phyloP scores from a whole-genome alignment of 2,888 invertebrate species.

The Chymomyza amoena region DNA sequence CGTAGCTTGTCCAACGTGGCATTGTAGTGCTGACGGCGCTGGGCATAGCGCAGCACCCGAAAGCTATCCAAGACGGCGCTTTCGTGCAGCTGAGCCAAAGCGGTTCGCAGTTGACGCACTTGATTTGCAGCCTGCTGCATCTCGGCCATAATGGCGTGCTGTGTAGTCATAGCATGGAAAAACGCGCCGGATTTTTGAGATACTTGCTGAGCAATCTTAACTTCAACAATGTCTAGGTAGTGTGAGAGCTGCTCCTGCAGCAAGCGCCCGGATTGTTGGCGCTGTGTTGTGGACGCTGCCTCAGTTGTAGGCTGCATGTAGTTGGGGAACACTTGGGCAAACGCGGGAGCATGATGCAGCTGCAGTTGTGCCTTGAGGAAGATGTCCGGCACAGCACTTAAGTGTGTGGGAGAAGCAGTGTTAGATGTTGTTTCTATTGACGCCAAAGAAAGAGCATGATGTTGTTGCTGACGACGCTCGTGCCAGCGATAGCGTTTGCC shows the following conservation, averaged over 20 bases:
- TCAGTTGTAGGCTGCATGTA: constrained; percentile 77
- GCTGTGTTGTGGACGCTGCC: constrained; percentile 22
- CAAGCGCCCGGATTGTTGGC: constrained; percentile 81
- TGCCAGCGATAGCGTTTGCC: constrained; percentile 84
- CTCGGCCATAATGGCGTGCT: constrained; percentile 97
- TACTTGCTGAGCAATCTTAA: constrained; percentile 76
- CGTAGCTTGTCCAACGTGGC: constrained; percentile 87
- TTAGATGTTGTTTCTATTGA: constrained; percentile 29
- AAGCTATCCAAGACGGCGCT: constrained; percentile 89
- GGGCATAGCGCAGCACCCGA: constrained; percentile 86
- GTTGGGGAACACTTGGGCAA: constrained; percentile 90
- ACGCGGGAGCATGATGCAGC: constrained; percentile 88
- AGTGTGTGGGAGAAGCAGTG: constrained; percentile 61
- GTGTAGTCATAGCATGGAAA: constrained; percentile 98
- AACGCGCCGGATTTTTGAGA: constrained; percentile 97
- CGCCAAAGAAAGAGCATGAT: constrained; percentile 81
- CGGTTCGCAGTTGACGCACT: constrained; percentile 86
- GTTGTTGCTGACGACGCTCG: constrained; percentile 84
- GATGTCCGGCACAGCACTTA: constrained; percentile 89
- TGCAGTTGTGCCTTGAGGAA: constrained; percentile 90
- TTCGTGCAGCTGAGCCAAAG: constrained; percentile 88
- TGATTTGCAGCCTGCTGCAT: constrained; percentile 90
- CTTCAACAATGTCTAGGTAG: constrained; percentile 95
- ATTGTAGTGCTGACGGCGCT: constrained; percentile 83
- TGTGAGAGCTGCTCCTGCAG: constrained; percentile 95